phyloP scores from a whole-genome alignment of 2,113 vertebrate genomes.

The Scortum barcoo region DNA sequence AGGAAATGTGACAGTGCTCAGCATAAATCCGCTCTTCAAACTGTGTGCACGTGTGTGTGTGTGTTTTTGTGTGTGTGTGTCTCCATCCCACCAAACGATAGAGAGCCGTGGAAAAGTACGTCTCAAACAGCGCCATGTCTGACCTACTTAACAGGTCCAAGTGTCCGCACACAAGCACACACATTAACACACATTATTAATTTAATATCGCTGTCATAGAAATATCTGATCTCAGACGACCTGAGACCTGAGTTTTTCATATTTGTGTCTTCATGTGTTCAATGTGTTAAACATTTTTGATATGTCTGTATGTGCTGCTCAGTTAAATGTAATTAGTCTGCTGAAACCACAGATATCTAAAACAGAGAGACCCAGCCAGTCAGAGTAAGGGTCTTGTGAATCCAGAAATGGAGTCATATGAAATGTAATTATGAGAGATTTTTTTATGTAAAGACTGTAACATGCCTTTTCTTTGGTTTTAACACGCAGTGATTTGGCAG shows the following conservation, averaged over 20 bases:
- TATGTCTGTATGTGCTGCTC: not conserved
- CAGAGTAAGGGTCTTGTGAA: not conserved
- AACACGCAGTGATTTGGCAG: not conserved
- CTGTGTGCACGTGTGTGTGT: not conserved
- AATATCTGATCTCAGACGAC: constrained; percentile 1
- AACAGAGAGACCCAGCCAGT: not conserved
- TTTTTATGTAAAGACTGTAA: not conserved
- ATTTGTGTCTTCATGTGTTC: not conserved
- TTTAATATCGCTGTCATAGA: not conserved
- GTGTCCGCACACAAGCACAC: constrained; percentile 10
- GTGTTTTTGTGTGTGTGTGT: not conserved
- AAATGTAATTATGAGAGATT: not conserved
- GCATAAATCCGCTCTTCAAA: constrained; percentile 17
- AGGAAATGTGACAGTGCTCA: constrained; percentile 24
- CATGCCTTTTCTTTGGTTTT: not conserved
- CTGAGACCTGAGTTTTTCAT: not conserved
- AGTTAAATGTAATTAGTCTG: not conserved
- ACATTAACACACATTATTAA: constrained; percentile 1
- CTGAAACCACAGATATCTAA: not conserved
- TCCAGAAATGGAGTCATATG: not conserved
- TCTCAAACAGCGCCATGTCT: constrained; percentile 16
- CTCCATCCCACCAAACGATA: not conserved
- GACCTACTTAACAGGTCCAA: constrained; percentile 49
- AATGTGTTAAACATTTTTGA: not conserved
- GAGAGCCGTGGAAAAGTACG: constrained; percentile 22